Evolutionary conservation across 37 sponge, comb jelly and placozoan species (phyloP).

Genomic region (Corticium candelabrum): DNA sequence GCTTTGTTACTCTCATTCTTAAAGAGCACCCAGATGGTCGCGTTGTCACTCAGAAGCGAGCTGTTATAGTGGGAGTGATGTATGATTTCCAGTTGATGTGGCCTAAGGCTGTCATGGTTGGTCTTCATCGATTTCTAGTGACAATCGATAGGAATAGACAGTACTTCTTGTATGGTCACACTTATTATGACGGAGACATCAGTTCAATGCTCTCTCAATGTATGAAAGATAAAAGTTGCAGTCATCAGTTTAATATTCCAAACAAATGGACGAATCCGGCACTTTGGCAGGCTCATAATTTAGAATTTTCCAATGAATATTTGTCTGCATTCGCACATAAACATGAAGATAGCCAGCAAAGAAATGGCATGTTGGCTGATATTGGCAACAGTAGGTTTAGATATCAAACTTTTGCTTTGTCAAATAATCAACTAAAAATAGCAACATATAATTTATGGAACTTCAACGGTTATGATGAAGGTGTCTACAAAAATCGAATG

Average conservation of each 20-base stretch:
- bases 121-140: background rate
- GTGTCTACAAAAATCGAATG: slow-evolving; percentile 18
- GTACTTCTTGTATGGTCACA: slow-evolving; percentile 16
- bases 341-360: background rate
- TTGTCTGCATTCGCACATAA: too few relatives aligned
- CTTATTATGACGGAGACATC: background rate
- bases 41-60: background rate
- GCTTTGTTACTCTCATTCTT: background rate
- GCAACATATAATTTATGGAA: slow-evolving; percentile 68
- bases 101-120: background rate
- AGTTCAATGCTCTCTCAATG: too few relatives aligned
- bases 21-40: background rate
- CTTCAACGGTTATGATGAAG: slow-evolving; percentile 19
- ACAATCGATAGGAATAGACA: slow-evolving; percentile 22
- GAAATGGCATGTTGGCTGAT: background rate
- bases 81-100: background rate
- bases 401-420: background rate
- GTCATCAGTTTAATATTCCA: too few relatives aligned
- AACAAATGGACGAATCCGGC: too few relatives aligned
- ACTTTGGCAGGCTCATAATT: too few relatives aligned
- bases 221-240: background rate
- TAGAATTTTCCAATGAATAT: too few relatives aligned
- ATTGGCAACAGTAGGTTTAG: background rate
- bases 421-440: slow-evolving; percentile 7
- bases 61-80: background rate